Percentiles rank a stretch among this genome's conserved stretches.
Conservation (phyloP, 2,888 invertebrate genomes). For the Tenthredo distinguenda region DNA sequence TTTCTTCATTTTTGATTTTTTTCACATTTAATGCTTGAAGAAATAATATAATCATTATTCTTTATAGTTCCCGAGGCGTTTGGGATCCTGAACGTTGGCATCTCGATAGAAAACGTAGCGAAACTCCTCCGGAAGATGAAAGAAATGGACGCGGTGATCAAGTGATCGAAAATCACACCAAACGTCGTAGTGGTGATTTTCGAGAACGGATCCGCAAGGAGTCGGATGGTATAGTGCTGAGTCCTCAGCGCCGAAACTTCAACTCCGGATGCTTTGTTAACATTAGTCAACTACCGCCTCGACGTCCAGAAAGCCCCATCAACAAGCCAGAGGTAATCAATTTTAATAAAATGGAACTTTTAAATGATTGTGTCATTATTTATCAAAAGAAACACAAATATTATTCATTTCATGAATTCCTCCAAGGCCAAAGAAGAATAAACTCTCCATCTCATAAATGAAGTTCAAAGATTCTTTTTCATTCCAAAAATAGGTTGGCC, state of each 20-base stretch:
- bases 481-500: conserved; percentile 67
- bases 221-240: conserved; percentile 90
- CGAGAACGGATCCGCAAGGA: conserved; percentile 90
- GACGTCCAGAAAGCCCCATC: conserved; percentile 76
- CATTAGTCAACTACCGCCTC: conserved; percentile 68
- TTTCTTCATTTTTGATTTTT: conserved; percentile 40
- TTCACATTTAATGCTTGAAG: neutral
- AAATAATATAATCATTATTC: conserved; percentile 59
- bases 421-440: neutral
- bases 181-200: conserved; percentile 84
- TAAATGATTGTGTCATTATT: neutral
- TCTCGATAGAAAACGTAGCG: conserved; percentile 81
- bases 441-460: neutral
- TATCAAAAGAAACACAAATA: neutral
- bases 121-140: conserved; percentile 84
- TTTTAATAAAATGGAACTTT: neutral
- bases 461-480: neutral
- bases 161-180: conserved; percentile 66
- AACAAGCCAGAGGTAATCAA: conserved; percentile 74
- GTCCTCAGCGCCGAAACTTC: conserved; percentile 92
- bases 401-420: neutral
- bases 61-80: conserved; percentile 76
- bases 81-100: conserved; percentile 81
- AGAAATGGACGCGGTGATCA: conserved; percentile 80
- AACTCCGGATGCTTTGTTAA: conserved; percentile 91